phyloP scores from a whole-genome alignment of 1,140 invertebrate genomes.

The Saxidomus purpurata region DNA sequence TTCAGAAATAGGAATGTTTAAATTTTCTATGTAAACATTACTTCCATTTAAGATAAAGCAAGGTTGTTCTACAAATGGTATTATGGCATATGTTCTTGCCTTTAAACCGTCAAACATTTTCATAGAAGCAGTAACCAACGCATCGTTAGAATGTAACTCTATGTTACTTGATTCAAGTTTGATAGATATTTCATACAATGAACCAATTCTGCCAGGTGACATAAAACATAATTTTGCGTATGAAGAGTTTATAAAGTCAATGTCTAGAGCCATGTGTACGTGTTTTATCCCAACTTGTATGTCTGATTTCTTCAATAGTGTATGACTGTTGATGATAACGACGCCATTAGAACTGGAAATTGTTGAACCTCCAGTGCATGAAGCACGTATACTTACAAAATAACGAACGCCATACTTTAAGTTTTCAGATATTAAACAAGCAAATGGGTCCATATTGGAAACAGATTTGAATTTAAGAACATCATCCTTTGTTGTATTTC shows the following conservation, averaged over 20 bases:
- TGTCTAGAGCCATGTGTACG: background rate
- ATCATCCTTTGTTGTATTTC: background rate
- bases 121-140: background rate
- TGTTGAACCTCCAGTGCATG: background rate
- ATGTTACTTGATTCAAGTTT: background rate
- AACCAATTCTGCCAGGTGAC: background rate
- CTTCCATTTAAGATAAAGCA: background rate
- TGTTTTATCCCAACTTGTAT: background rate
- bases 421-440: background rate
- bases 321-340: background rate
- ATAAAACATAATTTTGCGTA: background rate
- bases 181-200: background rate
- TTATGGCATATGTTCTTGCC: background rate
- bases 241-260: background rate
- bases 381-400: background rate
- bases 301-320: background rate
- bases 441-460: too few relatives aligned
- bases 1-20: too few relatives aligned
- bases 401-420: background rate
- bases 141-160: background rate
- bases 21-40: background rate
- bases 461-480: background rate
- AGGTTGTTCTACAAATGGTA: background rate
- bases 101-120: too few relatives aligned
- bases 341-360: conserved; percentile 11